Conservation (phyloP, 2,113 vertebrate genomes). For the Glaucidium brasilianum region DNA sequence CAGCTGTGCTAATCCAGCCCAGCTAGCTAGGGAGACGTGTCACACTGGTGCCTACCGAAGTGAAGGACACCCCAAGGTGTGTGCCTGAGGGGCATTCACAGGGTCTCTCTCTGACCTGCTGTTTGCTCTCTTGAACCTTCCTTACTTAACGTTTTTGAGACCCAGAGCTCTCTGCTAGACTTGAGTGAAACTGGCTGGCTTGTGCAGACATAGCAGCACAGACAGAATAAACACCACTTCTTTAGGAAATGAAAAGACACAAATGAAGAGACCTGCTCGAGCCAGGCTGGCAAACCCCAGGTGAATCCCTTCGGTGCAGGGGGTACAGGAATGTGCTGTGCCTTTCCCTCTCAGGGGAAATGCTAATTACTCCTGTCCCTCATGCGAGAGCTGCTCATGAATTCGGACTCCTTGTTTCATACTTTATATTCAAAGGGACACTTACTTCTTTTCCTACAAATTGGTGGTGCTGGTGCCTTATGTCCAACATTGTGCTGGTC, state of each 20-base stretch:
- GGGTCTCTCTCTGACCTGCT: not conserved
- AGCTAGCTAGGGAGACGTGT: rapidly evolving
- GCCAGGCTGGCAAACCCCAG: not conserved
- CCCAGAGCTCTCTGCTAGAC: not conserved
- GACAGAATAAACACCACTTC: not conserved
- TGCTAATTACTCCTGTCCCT: not conserved
- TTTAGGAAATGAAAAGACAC: not conserved
- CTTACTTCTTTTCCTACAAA: not conserved
- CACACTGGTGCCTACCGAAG: rapidly evolving
- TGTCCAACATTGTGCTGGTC: not conserved
- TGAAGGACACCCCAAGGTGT: not conserved
- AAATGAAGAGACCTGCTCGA: not conserved
- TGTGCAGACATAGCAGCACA: not conserved
- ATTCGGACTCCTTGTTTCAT: not conserved
- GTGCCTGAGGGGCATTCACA: rapidly evolving
- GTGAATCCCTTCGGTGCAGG: not conserved
- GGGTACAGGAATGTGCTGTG: not conserved
- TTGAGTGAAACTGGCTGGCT: not conserved
- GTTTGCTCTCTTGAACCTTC: not conserved
- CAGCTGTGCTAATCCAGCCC: not conserved
- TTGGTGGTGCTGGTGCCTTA: not conserved
- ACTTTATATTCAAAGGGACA: not conserved
- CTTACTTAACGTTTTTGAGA: not conserved
- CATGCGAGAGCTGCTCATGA: rapidly evolving
- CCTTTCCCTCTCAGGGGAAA: not conserved